Base-by-base conservation (phyloP, 2,113 vertebrate species). In the Solea senegalensis region DNA sequence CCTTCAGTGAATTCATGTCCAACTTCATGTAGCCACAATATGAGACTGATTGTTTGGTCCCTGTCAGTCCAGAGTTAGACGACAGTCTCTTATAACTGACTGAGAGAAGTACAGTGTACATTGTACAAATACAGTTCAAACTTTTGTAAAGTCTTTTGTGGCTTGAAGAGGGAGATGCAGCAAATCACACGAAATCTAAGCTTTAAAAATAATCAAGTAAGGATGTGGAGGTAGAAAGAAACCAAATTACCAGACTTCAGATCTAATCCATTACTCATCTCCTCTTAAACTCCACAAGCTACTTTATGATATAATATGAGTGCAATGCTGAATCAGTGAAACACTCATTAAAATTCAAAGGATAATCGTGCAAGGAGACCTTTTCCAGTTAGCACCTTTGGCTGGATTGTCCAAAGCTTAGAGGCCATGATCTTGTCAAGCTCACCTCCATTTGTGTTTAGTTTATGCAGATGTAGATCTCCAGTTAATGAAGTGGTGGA, bases 401-500 rank as follows among this genome's bases (percentile, higher is more conserved):
- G 40, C n/a, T 57, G 13, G 28, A n/a, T 9, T 15, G 8, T 46
- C 21, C 49, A 59, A 41, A 64, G 15, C 48, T 12, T 5, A 40
- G 40, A 16, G 41, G 39, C 50, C 27, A 15, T 7, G 28, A n/a
- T 15, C 44, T 27, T 39, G 2, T 26, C 41, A 65, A 49, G 45
- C 46, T 51, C 8, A 72, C 55, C 7, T 14, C 1, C 10, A 14
- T 11, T 56, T 34, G 14, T 55, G 6, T 40, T 65, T 49, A 43
- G 21, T 9, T 16, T 1, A 39, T 26, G 28, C 55, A 62, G 21
- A 48, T 49, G 62, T 52, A 7, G 55, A 26, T 13, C 27, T 67
- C 52, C 43, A 63, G 8, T 56, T 63, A 65, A 80, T 69, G 34
- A 27, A 46, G 14, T 28, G 34, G 51, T 40, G 45, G 9, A 34